A percentile compares a stretch with the other conserved stretches of the same genome.
These are phyloP conservation scores for Yponomeuta malinellus DNA, from an alignment of 2,888 invertebrate species.

Conservation along the genomic window DNA sequence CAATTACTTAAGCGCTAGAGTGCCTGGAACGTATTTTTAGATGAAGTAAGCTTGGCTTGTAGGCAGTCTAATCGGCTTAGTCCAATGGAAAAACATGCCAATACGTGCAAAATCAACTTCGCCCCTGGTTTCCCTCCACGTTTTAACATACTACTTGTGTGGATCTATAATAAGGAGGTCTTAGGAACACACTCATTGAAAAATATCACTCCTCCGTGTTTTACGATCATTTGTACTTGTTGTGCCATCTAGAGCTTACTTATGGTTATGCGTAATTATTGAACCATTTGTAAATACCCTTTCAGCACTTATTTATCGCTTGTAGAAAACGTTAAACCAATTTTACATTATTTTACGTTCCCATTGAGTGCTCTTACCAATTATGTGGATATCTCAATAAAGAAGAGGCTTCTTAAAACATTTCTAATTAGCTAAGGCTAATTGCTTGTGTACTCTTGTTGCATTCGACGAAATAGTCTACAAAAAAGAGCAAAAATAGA, in stretches of 20 bases:
- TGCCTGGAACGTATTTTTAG: too few species aligned
- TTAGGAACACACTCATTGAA: background rate
- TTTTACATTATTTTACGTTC: background rate
- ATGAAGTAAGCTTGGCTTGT: too few species aligned
- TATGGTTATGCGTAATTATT: slow-evolving; percentile 13
- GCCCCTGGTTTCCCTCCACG: too few species aligned
- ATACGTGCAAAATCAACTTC: too few species aligned
- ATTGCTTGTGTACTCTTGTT: too few species aligned
- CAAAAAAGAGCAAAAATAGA: too few species aligned
- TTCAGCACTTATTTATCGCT: background rate
- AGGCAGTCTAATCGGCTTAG: too few species aligned
- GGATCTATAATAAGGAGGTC: background rate
- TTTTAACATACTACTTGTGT: too few species aligned
- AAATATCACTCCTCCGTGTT: background rate
- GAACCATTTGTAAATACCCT: slow-evolving; percentile 5
- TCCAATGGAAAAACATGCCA: too few species aligned
- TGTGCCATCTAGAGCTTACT: slow-evolving; percentile 2
- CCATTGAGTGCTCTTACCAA: background rate
- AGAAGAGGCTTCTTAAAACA: background rate
- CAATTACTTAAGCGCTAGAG: too few species aligned
- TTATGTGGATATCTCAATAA: background rate
- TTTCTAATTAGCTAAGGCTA: background rate
- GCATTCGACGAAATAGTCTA: too few species aligned
- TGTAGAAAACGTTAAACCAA: background rate
- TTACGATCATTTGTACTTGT: slow-evolving; percentile 13